Conservation (phyloP, 30 jellyfish, hydroid and myxozoan species). For the Hydractinia symbiolongicarpus region DNA sequence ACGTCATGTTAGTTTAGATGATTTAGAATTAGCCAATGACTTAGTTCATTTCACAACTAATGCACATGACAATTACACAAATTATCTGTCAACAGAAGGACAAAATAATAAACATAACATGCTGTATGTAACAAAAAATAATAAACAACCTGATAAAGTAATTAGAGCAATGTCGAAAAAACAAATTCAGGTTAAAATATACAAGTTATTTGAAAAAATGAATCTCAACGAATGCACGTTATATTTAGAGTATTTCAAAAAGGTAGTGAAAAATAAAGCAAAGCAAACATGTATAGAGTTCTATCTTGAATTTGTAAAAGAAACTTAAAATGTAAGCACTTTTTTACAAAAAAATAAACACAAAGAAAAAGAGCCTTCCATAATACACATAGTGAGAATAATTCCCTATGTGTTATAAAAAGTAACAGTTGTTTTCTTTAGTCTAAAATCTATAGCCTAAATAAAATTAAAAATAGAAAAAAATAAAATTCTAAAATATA, state of each 20-base stretch:
- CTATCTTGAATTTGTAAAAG: too few relatives aligned
- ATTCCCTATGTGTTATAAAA: too few relatives aligned
- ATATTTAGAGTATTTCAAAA: background rate
- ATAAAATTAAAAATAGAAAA: too few relatives aligned
- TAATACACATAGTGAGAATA: too few relatives aligned
- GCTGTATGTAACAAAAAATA: background rate
- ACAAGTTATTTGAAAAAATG: background rate
- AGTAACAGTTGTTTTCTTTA: too few relatives aligned
- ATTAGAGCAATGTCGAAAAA: background rate
- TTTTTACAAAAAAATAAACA: too few relatives aligned
- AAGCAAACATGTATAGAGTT: background rate
- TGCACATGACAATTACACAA: background rate
- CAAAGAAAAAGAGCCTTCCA: too few relatives aligned
- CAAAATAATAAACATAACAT: background rate
- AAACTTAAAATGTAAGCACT: too few relatives aligned
- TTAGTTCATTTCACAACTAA: constrained; percentile 1
- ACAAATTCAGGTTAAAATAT: background rate
- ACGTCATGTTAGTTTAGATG: background rate
- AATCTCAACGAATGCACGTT: background rate
- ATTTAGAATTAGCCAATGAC: background rate
- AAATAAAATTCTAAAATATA: too few relatives aligned
- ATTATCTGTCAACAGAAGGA: background rate
- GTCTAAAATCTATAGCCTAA: background rate
- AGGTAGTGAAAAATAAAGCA: background rate
- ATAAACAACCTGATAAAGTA: background rate